Evolutionary conservation across 2,113 vertebrate species (phyloP), one percentile per base, ranked within the genome.

Genomic region (Ciconia boyciana): DNA sequence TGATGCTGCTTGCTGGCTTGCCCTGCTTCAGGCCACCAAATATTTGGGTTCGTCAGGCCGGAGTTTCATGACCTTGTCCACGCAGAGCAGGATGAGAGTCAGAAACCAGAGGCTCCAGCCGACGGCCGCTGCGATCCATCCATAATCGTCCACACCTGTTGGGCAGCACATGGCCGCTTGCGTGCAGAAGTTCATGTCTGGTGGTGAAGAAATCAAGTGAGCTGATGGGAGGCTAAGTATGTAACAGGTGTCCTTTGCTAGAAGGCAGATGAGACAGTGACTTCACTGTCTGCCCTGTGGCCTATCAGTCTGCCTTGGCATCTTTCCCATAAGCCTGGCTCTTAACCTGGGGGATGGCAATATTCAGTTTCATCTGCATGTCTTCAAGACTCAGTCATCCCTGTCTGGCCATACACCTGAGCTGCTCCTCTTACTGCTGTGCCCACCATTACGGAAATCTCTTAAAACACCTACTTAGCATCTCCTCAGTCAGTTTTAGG

Each of bases 101-200:
- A 99, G 98, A 22, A 98, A 98, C 98, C 98, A 98, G 57, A 99
- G 97, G 32, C 98, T 98, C 98, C 98, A 99, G 48, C 98, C 98
- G 0, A 98, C 96, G 0, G 98, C 98, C 0, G 98, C 98, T 1
- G 98, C 98, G 4, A 98, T 98, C 98, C 98, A 99, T 7, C 98
- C 98, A 0, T 98, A 98, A 11, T 98, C 98, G 0, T 98, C 98
- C 91, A 98, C 83, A 1, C 97, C 97, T 0, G 94, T 20, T 0
- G 86, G 96, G 92, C 98, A 99, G 32, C 98, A 99, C 10, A 8
- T 4, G 58, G 97, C 96, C 0, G 97, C 98, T 10, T 88, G 92
- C 0, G 25, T 55, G 78, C 98, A 99, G 91, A 97, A 98, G 60
- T 96, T 96, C 13, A 83, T 43, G 0, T 85, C 98, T 98, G 86